Evolutionary conservation across 2,888 invertebrate species (phyloP).

Genomic region (Cryptops parisi): DNA sequence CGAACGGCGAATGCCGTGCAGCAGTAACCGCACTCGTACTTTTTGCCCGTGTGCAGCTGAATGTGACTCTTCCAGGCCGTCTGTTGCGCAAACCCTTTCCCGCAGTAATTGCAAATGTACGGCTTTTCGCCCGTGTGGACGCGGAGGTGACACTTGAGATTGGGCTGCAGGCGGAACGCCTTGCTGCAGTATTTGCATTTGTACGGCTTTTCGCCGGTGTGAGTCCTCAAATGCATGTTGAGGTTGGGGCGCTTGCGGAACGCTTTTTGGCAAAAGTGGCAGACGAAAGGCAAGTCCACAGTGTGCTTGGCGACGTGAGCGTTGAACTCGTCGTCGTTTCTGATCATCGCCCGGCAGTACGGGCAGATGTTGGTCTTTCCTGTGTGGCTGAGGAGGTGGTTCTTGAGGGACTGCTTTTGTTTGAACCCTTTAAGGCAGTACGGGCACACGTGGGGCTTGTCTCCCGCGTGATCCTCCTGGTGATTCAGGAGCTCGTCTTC

Average conservation of each 20-base stretch:
- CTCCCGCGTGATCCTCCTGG: conserved; percentile 3
- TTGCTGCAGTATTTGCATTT: conserved; percentile 9
- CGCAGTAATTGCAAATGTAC: conserved; percentile 12
- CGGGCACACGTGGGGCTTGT: conserved; percentile 6
- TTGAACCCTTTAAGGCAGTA: conserved; percentile 13
- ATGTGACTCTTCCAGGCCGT: conserved; percentile 13
- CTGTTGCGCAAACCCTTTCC: conserved; percentile 12
- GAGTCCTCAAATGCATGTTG: conserved; percentile 12
- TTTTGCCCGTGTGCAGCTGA: conserved; percentile 13
- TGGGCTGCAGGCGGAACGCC: conserved; percentile 12
- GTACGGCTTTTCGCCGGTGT: conserved; percentile 13
- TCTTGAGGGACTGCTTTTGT: conserved; percentile 12
- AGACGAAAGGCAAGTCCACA: conserved; percentile 8
- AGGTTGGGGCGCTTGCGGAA: conserved; percentile 10
- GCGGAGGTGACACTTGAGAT: conserved; percentile 11
- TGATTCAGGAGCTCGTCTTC: conserved; percentile 1
- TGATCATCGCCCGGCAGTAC: conserved; percentile 13
- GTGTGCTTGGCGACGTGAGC: conserved; percentile 8
- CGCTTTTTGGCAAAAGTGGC: conserved; percentile 11
- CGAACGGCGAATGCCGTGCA: conserved; percentile 13
- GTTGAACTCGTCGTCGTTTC: conserved; percentile 9
- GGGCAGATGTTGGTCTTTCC: conserved; percentile 12
- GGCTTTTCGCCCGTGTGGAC: conserved; percentile 13
- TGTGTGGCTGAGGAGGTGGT: conserved; percentile 11
- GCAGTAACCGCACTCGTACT: conserved; percentile 12